Evolutionary conservation across 2,888 invertebrate species (phyloP).

Genomic region (Liodrosophila aerea): DNA sequence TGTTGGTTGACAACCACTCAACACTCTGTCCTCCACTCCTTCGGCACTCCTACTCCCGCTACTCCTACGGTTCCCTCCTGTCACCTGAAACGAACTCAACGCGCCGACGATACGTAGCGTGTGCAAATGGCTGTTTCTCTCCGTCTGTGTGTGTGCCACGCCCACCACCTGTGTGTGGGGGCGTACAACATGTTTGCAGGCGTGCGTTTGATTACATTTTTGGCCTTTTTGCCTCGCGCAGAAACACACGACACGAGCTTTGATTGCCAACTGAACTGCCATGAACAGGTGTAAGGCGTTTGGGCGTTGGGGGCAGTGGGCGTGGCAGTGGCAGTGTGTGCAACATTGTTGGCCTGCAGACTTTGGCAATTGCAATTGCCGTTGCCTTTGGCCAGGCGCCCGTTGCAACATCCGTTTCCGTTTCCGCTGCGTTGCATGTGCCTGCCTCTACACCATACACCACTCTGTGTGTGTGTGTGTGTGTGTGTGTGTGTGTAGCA

Average conservation of each 20-base stretch:
- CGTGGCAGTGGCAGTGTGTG: slow-evolving; percentile 21
- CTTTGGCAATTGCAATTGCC: slow-evolving; percentile 38
- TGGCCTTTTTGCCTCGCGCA: slow-evolving; percentile 37
- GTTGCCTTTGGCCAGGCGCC: slow-evolving; percentile 34
- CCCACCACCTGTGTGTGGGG: slow-evolving; percentile 21
- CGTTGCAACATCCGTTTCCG: slow-evolving; percentile 55
- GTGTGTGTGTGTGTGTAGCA: slow-evolving; percentile 1
- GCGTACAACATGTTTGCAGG: slow-evolving; percentile 15
- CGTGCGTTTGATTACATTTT: slow-evolving; percentile 65
- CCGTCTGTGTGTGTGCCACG: slow-evolving; percentile 34
- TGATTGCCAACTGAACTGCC: slow-evolving; percentile 53
- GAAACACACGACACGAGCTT: slow-evolving; percentile 43
- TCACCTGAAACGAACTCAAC: slow-evolving; percentile 9
- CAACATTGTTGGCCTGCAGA: slow-evolving; percentile 29
- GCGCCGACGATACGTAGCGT: not conserved
- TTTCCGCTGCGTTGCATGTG: slow-evolving; percentile 44
- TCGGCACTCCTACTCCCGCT: no score
- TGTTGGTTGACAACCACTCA: slow-evolving; percentile 29
- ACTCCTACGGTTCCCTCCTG: slow-evolving; percentile 3
- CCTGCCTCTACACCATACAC: slow-evolving; percentile 1
- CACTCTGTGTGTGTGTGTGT: not conserved
- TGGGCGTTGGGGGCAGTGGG: slow-evolving; percentile 6
- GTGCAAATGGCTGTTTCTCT: no score
- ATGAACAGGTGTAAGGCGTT: slow-evolving; percentile 1
- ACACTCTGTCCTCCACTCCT: slow-evolving; percentile 8